Evolutionary conservation across 2,888 invertebrate species (phyloP).

Genomic region (Pristionchus mayeri): DNA sequence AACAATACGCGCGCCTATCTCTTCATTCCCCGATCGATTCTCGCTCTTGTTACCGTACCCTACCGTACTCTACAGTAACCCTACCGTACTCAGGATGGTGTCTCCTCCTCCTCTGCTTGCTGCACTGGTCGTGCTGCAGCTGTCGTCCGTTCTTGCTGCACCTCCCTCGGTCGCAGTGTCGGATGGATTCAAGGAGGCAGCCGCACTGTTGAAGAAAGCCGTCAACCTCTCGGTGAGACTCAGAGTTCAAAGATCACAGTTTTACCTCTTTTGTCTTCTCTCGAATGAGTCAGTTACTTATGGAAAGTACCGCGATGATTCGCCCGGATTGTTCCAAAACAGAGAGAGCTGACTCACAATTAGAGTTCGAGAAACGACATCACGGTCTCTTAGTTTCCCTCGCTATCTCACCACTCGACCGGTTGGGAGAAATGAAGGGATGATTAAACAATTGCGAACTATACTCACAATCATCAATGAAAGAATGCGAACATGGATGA

Average conservation of each 20-base stretch:
- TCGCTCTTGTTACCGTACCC: neutral
- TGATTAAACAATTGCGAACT: no score
- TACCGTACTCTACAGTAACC: neutral
- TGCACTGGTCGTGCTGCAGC: neutral
- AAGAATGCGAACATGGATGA: no score
- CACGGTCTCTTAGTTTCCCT: no score
- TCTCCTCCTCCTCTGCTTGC: constrained; percentile 9
- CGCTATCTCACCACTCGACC: no score
- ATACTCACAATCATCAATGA: no score
- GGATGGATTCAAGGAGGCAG: constrained; percentile 30
- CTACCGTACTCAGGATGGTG: neutral
- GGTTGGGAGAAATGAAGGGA: no score
- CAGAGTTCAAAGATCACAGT: neutral
- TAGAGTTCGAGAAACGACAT: no score
- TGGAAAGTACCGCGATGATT: no score
- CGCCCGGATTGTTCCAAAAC: no score
- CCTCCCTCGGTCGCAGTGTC: constrained; percentile 3
- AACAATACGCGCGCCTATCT: no score
- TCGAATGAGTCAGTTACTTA: no score
- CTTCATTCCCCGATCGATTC: neutral
- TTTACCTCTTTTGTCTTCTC: neutral
- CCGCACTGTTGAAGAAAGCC: neutral
- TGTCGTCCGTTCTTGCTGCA: neutral
- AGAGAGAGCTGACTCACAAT: no score
- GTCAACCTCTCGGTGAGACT: constrained; percentile 13